These are phyloP conservation scores for Poeciliopsis retropinna DNA, from an alignment of 2,113 vertebrate species.

Conservation along the genomic window DNA sequence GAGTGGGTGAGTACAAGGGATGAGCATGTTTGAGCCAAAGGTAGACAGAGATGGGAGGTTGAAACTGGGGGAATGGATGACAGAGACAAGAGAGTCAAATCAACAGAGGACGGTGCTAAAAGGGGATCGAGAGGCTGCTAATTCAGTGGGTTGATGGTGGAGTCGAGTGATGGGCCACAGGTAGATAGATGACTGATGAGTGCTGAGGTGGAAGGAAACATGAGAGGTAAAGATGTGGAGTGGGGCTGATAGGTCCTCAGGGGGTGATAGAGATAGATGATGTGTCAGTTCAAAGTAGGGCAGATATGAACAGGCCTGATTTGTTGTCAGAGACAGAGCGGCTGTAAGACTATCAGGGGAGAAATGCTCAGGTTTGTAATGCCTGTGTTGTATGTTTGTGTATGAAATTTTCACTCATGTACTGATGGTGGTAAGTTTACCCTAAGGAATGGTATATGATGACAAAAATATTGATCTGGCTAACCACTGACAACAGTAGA, in stretches of 20 bases:
- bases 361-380: slow-evolving; percentile 3
- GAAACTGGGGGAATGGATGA: slow-evolving; percentile 45
- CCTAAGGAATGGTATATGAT: not conserved
- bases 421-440: not conserved
- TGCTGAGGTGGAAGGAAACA: slow-evolving; percentile 54
- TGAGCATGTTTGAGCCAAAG: slow-evolving; percentile 63
- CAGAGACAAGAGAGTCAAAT: slow-evolving; percentile 26
- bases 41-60: slow-evolving; percentile 60
- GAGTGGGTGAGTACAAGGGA: slow-evolving; percentile 44
- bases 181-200: slow-evolving; percentile 67
- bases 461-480: not conserved
- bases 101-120: slow-evolving; percentile 63
- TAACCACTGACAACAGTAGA: not conserved
- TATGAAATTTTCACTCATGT: not conserved
- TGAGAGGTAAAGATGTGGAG: slow-evolving; percentile 52
- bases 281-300: slow-evolving; percentile 60
- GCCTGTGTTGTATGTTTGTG: not conserved
- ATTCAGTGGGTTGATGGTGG: slow-evolving; percentile 41
- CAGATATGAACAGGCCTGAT: slow-evolving; percentile 36
- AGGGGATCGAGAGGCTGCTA: slow-evolving; percentile 71
- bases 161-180: slow-evolving; percentile 62
- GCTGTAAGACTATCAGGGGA: slow-evolving; percentile 12
- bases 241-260: slow-evolving; percentile 58
- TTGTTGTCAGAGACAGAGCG: slow-evolving; percentile 48
- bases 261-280: slow-evolving; percentile 62